Conservation (phyloP, 1,140 invertebrate genomes). For the Arctopsyche grandis region DNA sequence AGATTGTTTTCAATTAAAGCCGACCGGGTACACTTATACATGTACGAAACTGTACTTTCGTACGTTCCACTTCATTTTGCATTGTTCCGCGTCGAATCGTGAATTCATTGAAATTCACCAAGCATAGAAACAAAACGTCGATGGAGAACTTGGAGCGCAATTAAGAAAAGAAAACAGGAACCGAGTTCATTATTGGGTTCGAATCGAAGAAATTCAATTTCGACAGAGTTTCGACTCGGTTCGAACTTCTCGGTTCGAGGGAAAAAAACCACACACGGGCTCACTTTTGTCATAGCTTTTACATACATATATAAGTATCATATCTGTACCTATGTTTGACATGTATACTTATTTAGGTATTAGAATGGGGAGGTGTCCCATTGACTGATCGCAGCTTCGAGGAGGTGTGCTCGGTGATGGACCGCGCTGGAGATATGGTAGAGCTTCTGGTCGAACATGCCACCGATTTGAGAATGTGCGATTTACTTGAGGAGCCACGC, state of each 20-base stretch:
- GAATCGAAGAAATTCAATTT: slow-evolving; percentile 25
- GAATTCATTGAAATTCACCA: slow-evolving; percentile 17
- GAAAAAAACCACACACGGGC: too few relatives aligned
- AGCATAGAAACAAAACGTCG: background rate
- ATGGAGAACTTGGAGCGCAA: slow-evolving; percentile 13
- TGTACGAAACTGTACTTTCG: too few relatives aligned
- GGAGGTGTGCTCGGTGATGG: slow-evolving; percentile 87
- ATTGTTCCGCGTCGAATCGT: background rate
- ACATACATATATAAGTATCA: too few relatives aligned
- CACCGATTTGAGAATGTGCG: slow-evolving; percentile 75
- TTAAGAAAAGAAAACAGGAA: slow-evolving; percentile 36
- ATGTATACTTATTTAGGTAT: slow-evolving; percentile 64
- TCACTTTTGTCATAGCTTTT: too few relatives aligned
- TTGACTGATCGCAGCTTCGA: slow-evolving; percentile 91
- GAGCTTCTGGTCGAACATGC: slow-evolving; percentile 85
- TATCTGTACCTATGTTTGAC: too few relatives aligned
- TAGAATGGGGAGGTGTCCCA: slow-evolving; percentile 86
- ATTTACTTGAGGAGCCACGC: slow-evolving; percentile 70
- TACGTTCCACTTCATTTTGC: background rate
- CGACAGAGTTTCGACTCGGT: background rate
- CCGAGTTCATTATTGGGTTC: slow-evolving; percentile 29
- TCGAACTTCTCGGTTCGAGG: background rate
- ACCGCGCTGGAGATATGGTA: slow-evolving; percentile 81
- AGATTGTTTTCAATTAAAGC: too few relatives aligned
- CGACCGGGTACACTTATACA: too few relatives aligned